Percentiles rank a stretch among this genome's conserved stretches.
Conservation (phyloP, 2,113 vertebrate genomes). For the Alectura lathami region DNA sequence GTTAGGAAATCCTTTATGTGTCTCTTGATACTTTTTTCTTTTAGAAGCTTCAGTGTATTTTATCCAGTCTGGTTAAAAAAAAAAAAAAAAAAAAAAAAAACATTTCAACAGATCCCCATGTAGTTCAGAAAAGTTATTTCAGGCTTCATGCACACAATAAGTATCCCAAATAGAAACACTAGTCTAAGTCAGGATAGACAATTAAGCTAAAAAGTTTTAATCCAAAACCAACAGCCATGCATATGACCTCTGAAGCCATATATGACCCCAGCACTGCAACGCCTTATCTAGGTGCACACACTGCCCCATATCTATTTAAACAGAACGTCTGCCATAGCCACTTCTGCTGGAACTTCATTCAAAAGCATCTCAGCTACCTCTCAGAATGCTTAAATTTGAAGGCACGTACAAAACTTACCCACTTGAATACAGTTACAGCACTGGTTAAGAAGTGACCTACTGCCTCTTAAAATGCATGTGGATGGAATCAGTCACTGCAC, state of each 20-base stretch:
- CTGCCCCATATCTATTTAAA: background rate
- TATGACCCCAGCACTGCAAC: rapidly evolving
- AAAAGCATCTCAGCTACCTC: background rate
- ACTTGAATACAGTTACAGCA: background rate
- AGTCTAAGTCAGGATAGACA: background rate
- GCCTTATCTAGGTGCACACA: background rate
- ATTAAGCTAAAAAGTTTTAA: background rate
- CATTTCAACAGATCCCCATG: background rate
- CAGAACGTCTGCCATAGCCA: background rate
- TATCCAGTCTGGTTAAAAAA: too few relatives aligned
- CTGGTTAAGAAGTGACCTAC: background rate
- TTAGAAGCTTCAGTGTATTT: too few relatives aligned
- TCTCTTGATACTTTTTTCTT: too few relatives aligned
- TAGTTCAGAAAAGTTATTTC: background rate
- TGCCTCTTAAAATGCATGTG: background rate
- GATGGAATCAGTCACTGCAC: background rate
- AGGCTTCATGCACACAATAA: background rate
- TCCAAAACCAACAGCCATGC: background rate
- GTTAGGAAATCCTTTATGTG: too few relatives aligned
- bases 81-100: too few relatives aligned
- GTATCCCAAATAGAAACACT: background rate
- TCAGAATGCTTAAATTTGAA: background rate
- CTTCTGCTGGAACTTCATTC: background rate
- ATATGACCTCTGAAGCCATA: background rate
- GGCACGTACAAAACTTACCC: background rate